Base-by-base conservation (phyloP, 2,888 invertebrate genomes). In the Dynastes maya region DNA sequence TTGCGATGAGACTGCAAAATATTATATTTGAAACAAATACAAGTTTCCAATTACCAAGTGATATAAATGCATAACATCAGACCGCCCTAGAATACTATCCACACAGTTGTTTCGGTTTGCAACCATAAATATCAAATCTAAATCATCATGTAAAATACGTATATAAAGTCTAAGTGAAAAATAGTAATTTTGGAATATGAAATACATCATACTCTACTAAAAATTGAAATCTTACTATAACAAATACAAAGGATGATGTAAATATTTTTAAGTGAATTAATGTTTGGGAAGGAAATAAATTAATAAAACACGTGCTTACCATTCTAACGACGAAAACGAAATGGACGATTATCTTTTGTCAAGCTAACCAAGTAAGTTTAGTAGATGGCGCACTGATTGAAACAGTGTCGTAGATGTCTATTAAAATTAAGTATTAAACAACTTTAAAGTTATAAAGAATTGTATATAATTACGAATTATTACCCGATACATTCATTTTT, bases 1-100 rank as follows among this genome's bases (percentile, higher is more conserved):
- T 99, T 99, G 89, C 99, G 95, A 92, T 99, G 99, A 91, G 99
- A 99, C 99, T 99, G 61, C 13, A 90, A 82, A 93, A 65, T 2
- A 76, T 74, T 77, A 79, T 77, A 65, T 37, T 53, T 37, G 53
- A 77, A 32, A 32, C 11, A 27, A 63, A 11, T 40, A 22, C 49
- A 65, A 1, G 61, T 45, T 45, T 11, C 8, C 9, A 45, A 45
- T 45, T 9, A 65, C 58, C n/a, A 65, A 49, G 45, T 16, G 37
- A 53, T 5, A 32, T 64, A 76, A 51, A 65, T 78, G 8, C 9
- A 13, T 22, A 27, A 61, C 9, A 71, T 94, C 94, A 94, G 94
- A 93, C 94, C 94, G 94, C 94, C 94, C 94, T 94, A 94, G 94
- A 91, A 88, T 87, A 88, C 85, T 90, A 89, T 93, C 93, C 91